Percentiles rank a stretch among this genome's conserved stretches.
These are phyloP conservation scores for Diadumene lineata DNA, from an alignment of 92 coral and sea anemone species.

Conservation along the genomic window DNA sequence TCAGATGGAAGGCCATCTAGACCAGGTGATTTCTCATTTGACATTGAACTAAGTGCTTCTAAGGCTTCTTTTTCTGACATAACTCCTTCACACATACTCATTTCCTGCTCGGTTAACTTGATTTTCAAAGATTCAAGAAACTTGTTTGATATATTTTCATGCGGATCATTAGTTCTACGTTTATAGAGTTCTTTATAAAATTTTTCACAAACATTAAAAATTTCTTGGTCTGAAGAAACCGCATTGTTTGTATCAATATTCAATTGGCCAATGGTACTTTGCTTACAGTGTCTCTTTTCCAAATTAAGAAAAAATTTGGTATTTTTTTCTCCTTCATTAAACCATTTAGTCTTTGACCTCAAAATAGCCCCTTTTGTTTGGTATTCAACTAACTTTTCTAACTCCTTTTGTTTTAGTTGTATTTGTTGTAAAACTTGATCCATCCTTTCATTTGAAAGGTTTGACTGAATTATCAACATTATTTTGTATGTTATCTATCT, in stretches of 20 bases:
- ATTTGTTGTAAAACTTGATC: no score
- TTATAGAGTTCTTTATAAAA: no score
- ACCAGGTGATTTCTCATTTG: slow-evolving; percentile 6
- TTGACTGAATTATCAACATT: no score
- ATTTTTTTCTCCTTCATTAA: slow-evolving; percentile 50
- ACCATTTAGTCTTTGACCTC: slow-evolving; percentile 38
- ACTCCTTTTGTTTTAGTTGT: no score
- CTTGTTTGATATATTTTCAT: no score
- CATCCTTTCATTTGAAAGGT: no score
- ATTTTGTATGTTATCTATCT: no score
- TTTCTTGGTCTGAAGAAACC: no score
- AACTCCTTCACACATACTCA: neutral
- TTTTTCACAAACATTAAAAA: no score
- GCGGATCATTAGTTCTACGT: no score
- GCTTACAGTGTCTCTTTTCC: slow-evolving; percentile 38
- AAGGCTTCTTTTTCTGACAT: neutral
- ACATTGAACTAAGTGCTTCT: neutral
- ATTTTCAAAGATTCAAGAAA: neutral
- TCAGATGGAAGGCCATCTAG: slow-evolving; percentile 7
- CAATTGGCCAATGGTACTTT: slow-evolving; percentile 27
- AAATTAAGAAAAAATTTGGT: slow-evolving; percentile 39
- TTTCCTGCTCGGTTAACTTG: slow-evolving; percentile 2
- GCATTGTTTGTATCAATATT: no score
- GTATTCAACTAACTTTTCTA: slow-evolving; percentile 27
- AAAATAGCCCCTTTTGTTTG: slow-evolving; percentile 41